These are phyloP conservation scores for Dicycla oo DNA, from an alignment of 2,888 invertebrate genomes.

Conservation along the genomic window DNA sequence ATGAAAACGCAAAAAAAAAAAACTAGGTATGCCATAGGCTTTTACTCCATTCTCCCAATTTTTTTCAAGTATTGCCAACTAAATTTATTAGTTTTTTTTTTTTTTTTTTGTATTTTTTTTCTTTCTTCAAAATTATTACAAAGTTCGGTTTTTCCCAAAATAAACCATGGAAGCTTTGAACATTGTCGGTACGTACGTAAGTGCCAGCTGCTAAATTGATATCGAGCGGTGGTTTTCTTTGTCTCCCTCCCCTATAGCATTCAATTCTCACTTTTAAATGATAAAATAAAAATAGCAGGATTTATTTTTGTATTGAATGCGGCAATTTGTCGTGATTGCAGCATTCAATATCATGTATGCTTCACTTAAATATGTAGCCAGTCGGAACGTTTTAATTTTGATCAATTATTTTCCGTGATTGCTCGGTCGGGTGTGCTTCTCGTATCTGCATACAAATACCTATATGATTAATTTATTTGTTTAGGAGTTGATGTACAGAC, in stretches of 20 bases:
- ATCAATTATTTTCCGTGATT: conserved; percentile 39
- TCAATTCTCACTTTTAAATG: conserved; percentile 49
- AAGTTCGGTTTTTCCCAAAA: no score
- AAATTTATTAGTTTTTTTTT: no score
- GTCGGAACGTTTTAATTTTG: conserved; percentile 40
- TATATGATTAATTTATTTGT: background rate
- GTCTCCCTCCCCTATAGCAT: conserved; percentile 47
- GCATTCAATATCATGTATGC: conserved; percentile 41
- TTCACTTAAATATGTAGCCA: conserved; percentile 26
- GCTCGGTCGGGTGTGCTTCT: background rate
- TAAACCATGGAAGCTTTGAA: no score
- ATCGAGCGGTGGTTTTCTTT: conserved; percentile 66
- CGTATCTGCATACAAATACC: background rate
- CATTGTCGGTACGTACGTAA: conserved; percentile 13
- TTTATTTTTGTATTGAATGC: conserved; percentile 52
- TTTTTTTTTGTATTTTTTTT: no score
- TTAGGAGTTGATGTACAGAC: background rate
- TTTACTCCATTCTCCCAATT: no score
- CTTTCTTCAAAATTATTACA: no score
- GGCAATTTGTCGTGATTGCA: conserved; percentile 56
- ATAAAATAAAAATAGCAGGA: conserved; percentile 45
- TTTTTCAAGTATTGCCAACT: no score
- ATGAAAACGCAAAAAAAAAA: no score
- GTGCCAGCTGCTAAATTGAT: conserved; percentile 64
- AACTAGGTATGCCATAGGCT: no score